A percentile compares a stretch with the other conserved stretches of the same genome.
phyloP scores from a whole-genome alignment of 2,888 invertebrate species.

The Pomacea canaliculata region DNA sequence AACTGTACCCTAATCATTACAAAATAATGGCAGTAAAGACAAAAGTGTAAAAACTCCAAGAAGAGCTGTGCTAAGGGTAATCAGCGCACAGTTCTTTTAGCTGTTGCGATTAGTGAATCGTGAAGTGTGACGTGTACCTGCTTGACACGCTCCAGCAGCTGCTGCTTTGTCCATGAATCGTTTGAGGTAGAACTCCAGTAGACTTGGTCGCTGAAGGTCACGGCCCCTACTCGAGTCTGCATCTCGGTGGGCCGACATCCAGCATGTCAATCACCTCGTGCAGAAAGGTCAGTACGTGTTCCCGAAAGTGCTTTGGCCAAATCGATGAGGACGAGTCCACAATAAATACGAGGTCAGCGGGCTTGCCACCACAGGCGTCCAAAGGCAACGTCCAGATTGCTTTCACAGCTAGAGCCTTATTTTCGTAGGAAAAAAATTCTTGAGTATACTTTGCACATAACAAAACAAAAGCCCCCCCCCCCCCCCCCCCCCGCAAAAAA shows the following conservation, averaged over 20 bases:
- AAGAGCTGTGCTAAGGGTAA: too few relatives aligned
- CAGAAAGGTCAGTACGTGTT: constrained; percentile 49
- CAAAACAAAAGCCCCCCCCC: too few relatives aligned
- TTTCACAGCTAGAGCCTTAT: too few relatives aligned
- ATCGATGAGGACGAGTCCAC: constrained; percentile 58
- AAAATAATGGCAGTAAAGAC: too few relatives aligned
- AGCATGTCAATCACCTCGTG: constrained; percentile 44
- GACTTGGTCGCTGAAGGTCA: constrained; percentile 48
- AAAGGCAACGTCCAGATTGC: background rate
- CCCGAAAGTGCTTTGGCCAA: constrained; percentile 52
- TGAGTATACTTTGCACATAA: too few relatives aligned
- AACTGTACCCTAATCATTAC: too few relatives aligned
- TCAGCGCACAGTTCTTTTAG: too few relatives aligned
- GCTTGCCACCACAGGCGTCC: constrained; percentile 35
- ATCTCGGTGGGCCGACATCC: constrained; percentile 42
- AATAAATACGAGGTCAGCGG: constrained; percentile 53
- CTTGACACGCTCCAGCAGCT: constrained; percentile 28
- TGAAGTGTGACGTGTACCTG: background rate
- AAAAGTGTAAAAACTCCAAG: too few relatives aligned
- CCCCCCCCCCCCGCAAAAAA: too few relatives aligned
- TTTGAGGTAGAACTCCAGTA: constrained; percentile 42
- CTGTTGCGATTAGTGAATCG: too few relatives aligned
- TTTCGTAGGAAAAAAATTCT: too few relatives aligned
- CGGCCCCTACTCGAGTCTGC: constrained; percentile 48
- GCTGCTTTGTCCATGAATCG: too few relatives aligned